Conservation (phyloP, 2,797 vertebrate species). For the Aphelocoma californica region DNA sequence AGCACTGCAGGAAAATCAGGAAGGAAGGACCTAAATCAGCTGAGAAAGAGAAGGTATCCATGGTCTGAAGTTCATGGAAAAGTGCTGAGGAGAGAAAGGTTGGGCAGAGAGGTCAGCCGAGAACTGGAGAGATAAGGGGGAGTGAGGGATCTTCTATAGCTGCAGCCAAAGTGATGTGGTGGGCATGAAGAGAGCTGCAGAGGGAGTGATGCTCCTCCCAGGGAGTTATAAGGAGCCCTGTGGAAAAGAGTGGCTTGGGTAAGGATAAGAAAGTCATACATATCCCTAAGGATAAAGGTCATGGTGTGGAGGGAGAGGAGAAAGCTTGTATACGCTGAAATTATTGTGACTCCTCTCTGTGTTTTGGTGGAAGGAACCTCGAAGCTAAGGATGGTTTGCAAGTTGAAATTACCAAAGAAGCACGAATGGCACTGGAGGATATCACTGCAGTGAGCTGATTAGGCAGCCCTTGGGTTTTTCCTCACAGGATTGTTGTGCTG, state of each 20-base stretch:
- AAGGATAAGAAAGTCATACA: background rate
- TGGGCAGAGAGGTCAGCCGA: background rate
- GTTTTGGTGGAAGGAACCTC: background rate
- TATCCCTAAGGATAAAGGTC: background rate
- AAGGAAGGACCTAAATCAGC: background rate
- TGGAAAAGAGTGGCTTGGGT: background rate
- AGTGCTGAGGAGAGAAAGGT: background rate
- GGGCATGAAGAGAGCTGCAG: background rate
- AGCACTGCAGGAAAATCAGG: background rate
- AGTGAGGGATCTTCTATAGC: too few relatives aligned
- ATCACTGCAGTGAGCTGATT: background rate
- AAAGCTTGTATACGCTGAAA: background rate
- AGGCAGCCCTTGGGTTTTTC: background rate
- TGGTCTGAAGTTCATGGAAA: background rate
- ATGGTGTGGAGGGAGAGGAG: background rate
- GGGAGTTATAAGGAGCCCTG: background rate
- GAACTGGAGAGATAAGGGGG: background rate
- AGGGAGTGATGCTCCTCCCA: background rate
- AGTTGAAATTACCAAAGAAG: background rate
- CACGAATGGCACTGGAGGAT: background rate
- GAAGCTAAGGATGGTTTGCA: background rate
- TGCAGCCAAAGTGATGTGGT: fast-evolving
- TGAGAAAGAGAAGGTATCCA: background rate
- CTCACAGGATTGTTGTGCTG: background rate
- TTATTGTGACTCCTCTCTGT: fast-evolving